Evolutionary conservation across 2,113 vertebrate genomes (phyloP).

Genomic region (Leptodactylus fuscus): DNA sequence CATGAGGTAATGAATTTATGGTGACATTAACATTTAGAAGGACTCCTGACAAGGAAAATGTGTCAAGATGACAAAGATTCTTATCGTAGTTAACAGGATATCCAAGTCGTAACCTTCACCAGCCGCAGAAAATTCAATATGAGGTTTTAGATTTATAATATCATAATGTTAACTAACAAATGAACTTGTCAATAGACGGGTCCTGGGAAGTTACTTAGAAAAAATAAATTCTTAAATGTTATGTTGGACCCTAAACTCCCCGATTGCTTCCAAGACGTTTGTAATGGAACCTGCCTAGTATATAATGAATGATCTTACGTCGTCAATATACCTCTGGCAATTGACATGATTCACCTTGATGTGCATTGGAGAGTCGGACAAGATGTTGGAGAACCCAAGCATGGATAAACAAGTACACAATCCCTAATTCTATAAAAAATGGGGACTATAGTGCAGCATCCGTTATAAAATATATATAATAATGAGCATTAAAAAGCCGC

Average conservation of each 20-base stretch:
- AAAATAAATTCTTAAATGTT: not conserved
- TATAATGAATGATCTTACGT: too few species aligned
- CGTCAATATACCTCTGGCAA: too few species aligned
- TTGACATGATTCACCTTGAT: too few species aligned
- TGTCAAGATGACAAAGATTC: slow-evolving; percentile 27
- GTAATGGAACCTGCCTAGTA: not conserved
- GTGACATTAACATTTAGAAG: slow-evolving; percentile 38
- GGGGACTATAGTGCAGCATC: too few species aligned
- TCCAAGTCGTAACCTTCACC: slow-evolving; percentile 5
- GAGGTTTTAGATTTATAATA: not conserved
- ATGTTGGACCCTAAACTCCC: not conserved
- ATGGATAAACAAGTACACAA: too few species aligned
- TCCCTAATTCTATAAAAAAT: too few species aligned
- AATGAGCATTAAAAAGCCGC: too few species aligned
- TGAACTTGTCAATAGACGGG: not conserved
- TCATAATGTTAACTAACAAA: not conserved
- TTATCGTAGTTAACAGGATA: slow-evolving; percentile 8
- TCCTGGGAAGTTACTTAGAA: not conserved
- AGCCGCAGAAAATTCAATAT: not conserved
- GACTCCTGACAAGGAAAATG: slow-evolving; percentile 11
- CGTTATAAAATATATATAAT: too few species aligned
- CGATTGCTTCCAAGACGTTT: not conserved
- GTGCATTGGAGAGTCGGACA: too few species aligned
- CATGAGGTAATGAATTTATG: slow-evolving; percentile 33
- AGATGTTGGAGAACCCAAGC: too few species aligned